A percentile compares a stretch with the other conserved stretches of the same genome.
Conservation (phyloP, 2,113 vertebrate genomes). For the Trichomycterus rosablanca region DNA sequence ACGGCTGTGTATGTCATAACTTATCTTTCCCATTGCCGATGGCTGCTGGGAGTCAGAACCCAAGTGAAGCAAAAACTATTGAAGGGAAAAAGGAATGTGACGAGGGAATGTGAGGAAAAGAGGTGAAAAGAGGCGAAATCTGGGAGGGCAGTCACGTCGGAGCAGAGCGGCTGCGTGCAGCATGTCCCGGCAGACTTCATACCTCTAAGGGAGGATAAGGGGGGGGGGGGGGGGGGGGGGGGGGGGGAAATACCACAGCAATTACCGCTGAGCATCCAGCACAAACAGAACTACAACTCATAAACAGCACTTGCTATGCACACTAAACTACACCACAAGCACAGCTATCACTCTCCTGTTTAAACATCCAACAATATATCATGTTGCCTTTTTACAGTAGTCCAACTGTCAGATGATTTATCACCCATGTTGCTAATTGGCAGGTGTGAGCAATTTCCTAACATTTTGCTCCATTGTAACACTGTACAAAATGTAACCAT, state of each 20-base stretch:
- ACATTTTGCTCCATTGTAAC: too few species aligned
- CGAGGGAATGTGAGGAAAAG: constrained; percentile 70
- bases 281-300: constrained; percentile 36
- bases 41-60: constrained; percentile 76
- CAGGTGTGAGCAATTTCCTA: too few species aligned
- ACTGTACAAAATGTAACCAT: too few species aligned
- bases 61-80: constrained; percentile 63
- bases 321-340: constrained; percentile 10
- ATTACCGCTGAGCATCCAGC: constrained; percentile 52
- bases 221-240: constrained; percentile 34
- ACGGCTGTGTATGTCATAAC: constrained; percentile 76
- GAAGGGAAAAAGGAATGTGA: constrained; percentile 66
- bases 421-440: too few species aligned
- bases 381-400: too few species aligned
- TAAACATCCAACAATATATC: too few species aligned
- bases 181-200: constrained; percentile 83
- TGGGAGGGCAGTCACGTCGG: constrained; percentile 61
- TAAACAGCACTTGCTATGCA: constrained; percentile 10
- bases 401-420: too few species aligned
- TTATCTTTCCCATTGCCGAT: constrained; percentile 73
- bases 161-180: constrained; percentile 65
- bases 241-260: constrained; percentile 53
- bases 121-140: constrained; percentile 14
- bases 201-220: constrained; percentile 48
- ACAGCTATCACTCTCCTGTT: too few species aligned